A percentile compares a stretch with the other conserved stretches of the same genome.
Evolutionary conservation across 2,113 vertebrate genomes (phyloP).

Genomic region (Ophthalmolycus amberensis): DNA sequence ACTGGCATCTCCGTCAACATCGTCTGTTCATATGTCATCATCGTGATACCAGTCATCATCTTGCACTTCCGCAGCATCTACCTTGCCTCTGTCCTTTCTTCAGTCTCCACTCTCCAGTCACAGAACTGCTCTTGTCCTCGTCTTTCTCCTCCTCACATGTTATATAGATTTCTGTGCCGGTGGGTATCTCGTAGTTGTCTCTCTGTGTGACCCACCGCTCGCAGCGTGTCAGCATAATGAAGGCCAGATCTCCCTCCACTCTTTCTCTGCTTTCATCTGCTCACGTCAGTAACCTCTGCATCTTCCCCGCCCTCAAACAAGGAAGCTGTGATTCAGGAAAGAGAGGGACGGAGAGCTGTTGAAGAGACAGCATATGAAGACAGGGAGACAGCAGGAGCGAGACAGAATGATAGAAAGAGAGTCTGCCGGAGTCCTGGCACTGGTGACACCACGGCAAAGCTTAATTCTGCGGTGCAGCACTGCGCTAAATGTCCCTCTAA

Average conservation of each 20-base stretch:
- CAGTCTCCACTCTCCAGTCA: not conserved
- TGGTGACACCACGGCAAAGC: constrained; percentile 1
- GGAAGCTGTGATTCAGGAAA: constrained; percentile 19
- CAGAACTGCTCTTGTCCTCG: not conserved
- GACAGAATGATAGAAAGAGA: constrained; percentile 11
- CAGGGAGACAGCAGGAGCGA: constrained; percentile 21
- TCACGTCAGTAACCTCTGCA: constrained; percentile 1
- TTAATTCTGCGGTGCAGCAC: not conserved
- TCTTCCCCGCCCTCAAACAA: not conserved
- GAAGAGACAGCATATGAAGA: constrained; percentile 1
- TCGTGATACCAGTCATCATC: not conserved
- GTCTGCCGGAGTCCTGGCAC: not conserved
- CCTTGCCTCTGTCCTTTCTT: not conserved
- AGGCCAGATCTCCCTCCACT: constrained; percentile 54
- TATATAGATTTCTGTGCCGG: not conserved
- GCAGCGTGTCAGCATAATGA: not conserved
- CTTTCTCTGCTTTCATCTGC: constrained; percentile 57
- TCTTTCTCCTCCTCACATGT: not conserved
- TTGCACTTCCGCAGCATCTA: not conserved
- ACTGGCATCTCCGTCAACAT: too few species aligned
- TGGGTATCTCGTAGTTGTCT: not conserved
- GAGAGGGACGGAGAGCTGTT: too few species aligned
- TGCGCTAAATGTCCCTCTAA: constrained; percentile 45
- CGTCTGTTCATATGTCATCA: constrained; percentile 12
- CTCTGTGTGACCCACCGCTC: not conserved